Evolutionary conservation across 2,113 vertebrate genomes (phyloP).

Genomic region (Colistium nudipinnis): DNA sequence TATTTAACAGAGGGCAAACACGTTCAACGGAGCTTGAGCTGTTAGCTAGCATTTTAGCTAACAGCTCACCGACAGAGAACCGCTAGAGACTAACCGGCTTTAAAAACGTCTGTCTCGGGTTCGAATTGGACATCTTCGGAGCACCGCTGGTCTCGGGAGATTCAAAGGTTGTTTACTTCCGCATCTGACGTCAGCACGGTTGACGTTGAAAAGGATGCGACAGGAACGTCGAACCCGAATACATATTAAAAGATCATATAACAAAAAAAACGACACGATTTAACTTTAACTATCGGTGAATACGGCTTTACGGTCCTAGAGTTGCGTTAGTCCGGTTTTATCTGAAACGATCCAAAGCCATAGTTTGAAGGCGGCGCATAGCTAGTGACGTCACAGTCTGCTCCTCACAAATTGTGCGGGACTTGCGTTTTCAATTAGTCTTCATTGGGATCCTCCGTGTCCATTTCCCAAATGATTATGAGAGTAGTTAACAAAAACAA

Average conservation of each 20-base stretch:
- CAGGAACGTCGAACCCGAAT: too few relatives aligned
- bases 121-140: conserved; percentile 68
- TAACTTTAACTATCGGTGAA: not conserved
- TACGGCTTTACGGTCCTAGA: not conserved
- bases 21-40: too few relatives aligned
- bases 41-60: not conserved
- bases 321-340: not conserved
- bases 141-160: too few relatives aligned
- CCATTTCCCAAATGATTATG: not conserved
- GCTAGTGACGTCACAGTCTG: conserved; percentile 8
- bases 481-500: too few relatives aligned
- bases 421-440: not conserved
- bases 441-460: not conserved
- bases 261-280: too few relatives aligned
- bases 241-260: too few relatives aligned
- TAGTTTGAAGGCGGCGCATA: too few relatives aligned
- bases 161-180: conserved; percentile 46
- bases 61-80: not conserved
- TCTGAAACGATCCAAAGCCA: not conserved
- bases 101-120: conserved; percentile 72
- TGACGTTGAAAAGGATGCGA: not conserved
- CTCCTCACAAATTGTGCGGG: not conserved
- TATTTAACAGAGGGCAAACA: too few relatives aligned
- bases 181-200: not conserved
- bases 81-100: conserved; percentile 70